Base-by-base conservation (phyloP, 2,113 vertebrate species). In the Deroptyus accipitrinus region DNA sequence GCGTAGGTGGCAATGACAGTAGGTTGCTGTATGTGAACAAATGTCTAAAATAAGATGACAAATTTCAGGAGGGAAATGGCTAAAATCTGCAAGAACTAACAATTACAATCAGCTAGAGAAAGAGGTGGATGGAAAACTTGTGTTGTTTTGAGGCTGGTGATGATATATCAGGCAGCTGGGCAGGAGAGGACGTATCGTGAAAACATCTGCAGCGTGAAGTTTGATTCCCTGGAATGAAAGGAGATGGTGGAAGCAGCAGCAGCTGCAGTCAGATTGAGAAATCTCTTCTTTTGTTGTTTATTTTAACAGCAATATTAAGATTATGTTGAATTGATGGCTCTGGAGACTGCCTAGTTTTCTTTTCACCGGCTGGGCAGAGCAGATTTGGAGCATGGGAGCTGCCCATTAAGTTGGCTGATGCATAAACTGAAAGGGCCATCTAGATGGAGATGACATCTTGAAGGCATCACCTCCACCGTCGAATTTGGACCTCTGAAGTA, bases 271-370 rank as follows among this genome's bases (percentile, higher is more conserved):
- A 87, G 63, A 31, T 62, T 1, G 6, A 77, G 72, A 84, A 95
- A 89, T 76, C 35, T 91, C 81, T 69, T 23, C n/a, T 81, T 94
- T 74, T 85, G 13, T 69, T 86, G 37, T 73, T 87, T 92, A 49
- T 85, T 83, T 92, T 61, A 92, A 69, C 15, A 90, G 59, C 59
- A 91, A 17, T 76, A 83, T 66, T 67, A 70, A 83, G 37, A 44
- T 92, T 92, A 52, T 67, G 37, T 75, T 92, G 72, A 80, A n/a
- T 66, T 90, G 84, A 59, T 90, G 87, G 82, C 67, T 91, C 75
- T 93, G 70, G 75, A 88, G 59, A 63, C n/a, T 55, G 48, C 41
- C 24, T 77, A 35, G 18, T 62, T 92, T 80, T 84, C 46, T 78
- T 92, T 76, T 77, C 2, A 0, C 63, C 70, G 64, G 7, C n/a